Base-by-base conservation (phyloP, 2,888 invertebrate genomes). In the Anthophora plumipes region DNA sequence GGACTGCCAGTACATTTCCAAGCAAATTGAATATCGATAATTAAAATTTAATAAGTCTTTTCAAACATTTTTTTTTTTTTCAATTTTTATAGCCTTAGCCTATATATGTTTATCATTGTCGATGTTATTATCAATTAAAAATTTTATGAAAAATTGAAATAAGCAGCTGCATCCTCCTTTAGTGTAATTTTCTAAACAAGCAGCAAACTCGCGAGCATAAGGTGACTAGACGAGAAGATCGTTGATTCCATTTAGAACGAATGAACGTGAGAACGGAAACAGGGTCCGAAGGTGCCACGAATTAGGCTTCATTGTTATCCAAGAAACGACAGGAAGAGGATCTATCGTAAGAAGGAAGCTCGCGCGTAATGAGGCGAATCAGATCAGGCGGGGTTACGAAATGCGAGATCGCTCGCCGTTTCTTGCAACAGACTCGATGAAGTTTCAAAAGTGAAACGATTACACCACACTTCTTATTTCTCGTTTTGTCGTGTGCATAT, bases 181-280 rank as follows among this genome's bases (percentile, higher is more conserved):
- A 0, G 39, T 14, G 25, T 8, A 25, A 67, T 73, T 67, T 22
- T 22, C 22, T 11, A 60, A 60, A 20, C 7, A 39, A 66, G 43
- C 22, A 14, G 31, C 14, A 31, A 70, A 12, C 25, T 39, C 41
- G 31, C 22, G 25, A 22, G 11, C 22, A 17, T 25, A 31, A 69
- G 69, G 25, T 59, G 61, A 67, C 39, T 69, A 67, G 41, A 71
- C 25, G 73, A 80, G 66, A 69, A 76, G 50, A 77, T 70, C 61
- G 72, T 75, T 74, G 81, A 67, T 70, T 75, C 72, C 22, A 71
- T 79, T 86, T 77, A 37, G 43, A 46, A 52, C n/a, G 52, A 74
- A 77, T 31, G 61, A 83, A 69, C 79, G 77, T 87, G 81, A 64
- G 81, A 83, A 69, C 60, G 81, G 81, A 85, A 81, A 74, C 50